Base-by-base conservation (phyloP, 2,888 invertebrate species). In the Busseola fusca region DNA sequence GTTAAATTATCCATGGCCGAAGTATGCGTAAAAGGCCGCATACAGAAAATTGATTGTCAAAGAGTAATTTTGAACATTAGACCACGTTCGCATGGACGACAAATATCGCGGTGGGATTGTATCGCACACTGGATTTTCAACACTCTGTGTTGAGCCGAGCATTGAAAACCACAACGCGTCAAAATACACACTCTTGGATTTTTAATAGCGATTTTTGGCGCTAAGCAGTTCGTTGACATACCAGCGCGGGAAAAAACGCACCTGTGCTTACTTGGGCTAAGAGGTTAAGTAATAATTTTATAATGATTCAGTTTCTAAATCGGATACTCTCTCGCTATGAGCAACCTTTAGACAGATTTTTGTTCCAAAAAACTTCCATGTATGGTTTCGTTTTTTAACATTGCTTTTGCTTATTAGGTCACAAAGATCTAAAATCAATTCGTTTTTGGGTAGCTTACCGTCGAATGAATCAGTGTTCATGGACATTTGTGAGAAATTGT, bases 391-490 rank as follows among this genome's bases (percentile, higher is more conserved):
- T 21, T 60, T 4, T 2, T 21, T 48, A 30, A 42, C 9, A 62
- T 42, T 42, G 27, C 4, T 27, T 42, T 27, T 40, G 25, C 25
- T 25, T 60, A 40, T 25, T 40, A 18, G 3, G 40, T 40, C n/a
- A n/a, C n/a, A n/a, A n/a, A n/a, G n/a, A n/a, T n/a, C n/a, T n/a
- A n/a, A n/a, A n/a, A n/a, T n/a, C n/a, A n/a, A n/a, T n/a, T n/a
- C n/a, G n/a, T n/a, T n/a, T 54, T n/a, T 18, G 63, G n/a, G 16
- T 10, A 63, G n/a, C 77, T 81, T 27, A 85, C 93, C 90, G 9
- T 94, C 93, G 25, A 89, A 88, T 2, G 93, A 91, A 73, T 93
- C 93, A 0, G 90, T 91, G 14, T 80, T 78, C 78, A 88, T 87
- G 1, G 91, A 90, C 0, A 79, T 86, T 54, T 91, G 88, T 0